Conservation (phyloP, 2,113 vertebrate species). For the Hystrix cristata region DNA sequence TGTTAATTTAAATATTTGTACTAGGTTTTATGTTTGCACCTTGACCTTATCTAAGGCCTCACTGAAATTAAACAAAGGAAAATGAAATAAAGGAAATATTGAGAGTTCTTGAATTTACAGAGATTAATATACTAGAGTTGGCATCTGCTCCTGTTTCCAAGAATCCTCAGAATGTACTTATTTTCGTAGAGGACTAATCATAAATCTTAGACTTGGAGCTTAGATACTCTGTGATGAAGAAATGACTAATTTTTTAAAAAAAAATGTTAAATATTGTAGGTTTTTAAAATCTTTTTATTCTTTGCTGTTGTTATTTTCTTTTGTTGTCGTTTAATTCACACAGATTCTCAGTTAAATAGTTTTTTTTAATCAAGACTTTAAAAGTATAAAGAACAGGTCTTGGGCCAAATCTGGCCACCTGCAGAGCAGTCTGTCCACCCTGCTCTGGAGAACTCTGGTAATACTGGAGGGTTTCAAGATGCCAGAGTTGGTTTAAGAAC, state of each 20-base stretch:
- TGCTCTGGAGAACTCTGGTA: neutral
- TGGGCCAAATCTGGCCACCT: neutral
- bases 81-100: neutral
- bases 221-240: neutral
- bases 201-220: neutral
- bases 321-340: neutral
- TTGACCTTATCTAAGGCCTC: neutral
- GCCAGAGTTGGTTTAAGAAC: neutral
- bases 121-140: neutral
- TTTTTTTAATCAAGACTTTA: neutral
- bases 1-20: slow-evolving; percentile 26
- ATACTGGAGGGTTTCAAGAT: neutral
- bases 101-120: neutral
- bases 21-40: neutral
- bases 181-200: neutral
- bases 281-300: neutral
- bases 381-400: neutral
- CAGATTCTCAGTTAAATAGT: neutral
- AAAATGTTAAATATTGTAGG: neutral
- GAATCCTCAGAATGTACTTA: neutral
- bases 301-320: neutral
- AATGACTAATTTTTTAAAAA: neutral
- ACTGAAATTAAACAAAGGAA: neutral
- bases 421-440: neutral
- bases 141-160: neutral